A percentile compares a stretch with the other conserved stretches of the same genome.
phyloP scores from a whole-genome alignment of 2,113 vertebrate genomes.

The Callorhinus ursinus region DNA sequence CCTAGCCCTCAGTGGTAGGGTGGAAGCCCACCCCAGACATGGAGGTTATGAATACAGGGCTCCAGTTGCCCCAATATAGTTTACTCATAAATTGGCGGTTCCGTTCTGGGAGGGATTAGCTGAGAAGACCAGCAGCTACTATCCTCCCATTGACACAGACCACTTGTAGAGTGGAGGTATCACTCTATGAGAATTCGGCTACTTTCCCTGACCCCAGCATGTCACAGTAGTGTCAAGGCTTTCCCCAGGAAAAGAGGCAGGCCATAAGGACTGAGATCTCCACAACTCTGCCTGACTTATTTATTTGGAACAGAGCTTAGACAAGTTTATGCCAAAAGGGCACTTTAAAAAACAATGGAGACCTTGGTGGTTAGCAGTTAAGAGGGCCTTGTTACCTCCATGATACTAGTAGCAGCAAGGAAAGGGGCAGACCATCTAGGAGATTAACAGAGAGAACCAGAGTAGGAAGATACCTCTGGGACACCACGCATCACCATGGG shows the following conservation, averaged over 20 bases:
- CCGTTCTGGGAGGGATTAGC: neutral
- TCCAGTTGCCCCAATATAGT: too few relatives aligned
- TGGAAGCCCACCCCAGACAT: neutral
- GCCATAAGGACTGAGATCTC: neutral
- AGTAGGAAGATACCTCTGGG: neutral
- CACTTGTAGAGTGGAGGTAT: neutral
- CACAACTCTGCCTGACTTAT: neutral
- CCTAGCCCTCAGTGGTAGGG: neutral
- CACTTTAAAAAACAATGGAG: neutral
- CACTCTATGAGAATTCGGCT: neutral
- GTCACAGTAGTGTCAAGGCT: too few relatives aligned
- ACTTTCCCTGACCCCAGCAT: neutral
- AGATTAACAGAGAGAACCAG: neutral
- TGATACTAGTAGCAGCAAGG: neutral
- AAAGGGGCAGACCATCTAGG: neutral
- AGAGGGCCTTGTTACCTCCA: neutral
- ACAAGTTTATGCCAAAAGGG: neutral
- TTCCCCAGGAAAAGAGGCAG: neutral
- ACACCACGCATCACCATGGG: rapidly evolving
- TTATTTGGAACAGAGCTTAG: neutral
- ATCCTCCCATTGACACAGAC: neutral
- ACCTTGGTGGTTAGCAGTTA: neutral
- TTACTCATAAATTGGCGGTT: neutral
- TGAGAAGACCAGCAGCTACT: neutral
- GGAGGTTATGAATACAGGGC: neutral